phyloP scores from a whole-genome alignment of 2,797 vertebrate species.

The Chelon auratus region DNA sequence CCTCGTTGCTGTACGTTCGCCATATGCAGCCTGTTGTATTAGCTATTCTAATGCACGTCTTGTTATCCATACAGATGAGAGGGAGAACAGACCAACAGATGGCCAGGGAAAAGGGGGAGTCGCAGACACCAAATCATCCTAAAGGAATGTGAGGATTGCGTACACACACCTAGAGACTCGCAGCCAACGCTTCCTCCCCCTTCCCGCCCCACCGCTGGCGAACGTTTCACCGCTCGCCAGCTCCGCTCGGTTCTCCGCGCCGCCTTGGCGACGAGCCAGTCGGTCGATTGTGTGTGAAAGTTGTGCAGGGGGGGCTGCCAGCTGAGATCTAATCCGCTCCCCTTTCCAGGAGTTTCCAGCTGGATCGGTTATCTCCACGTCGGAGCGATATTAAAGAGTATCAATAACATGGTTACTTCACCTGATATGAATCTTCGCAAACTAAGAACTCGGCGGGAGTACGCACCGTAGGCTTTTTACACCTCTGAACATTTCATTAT shows the following conservation, averaged over 20 bases:
- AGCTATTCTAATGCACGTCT: constrained; percentile 76
- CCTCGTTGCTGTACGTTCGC: constrained; percentile 71
- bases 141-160: constrained; percentile 40
- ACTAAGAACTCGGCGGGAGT: neutral
- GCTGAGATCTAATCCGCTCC: constrained; percentile 54
- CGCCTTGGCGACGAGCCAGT: constrained; percentile 46
- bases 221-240: constrained; percentile 51
- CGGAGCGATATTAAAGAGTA: constrained; percentile 47
- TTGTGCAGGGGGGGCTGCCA: constrained; percentile 24
- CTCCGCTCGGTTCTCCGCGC: constrained; percentile 36
- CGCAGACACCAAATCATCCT: constrained; percentile 61
- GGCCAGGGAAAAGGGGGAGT: constrained; percentile 67
- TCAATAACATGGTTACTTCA: constrained; percentile 41
- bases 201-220: constrained; percentile 14
- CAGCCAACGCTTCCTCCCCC: constrained; percentile 15
- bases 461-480: constrained; percentile 24
- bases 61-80: constrained; percentile 80
- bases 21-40: constrained; percentile 74
- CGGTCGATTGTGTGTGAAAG: constrained; percentile 53
- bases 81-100: constrained; percentile 72
- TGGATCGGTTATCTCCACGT: constrained; percentile 41
- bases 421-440: constrained; percentile 37
- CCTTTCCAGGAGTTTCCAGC: constrained; percentile 36
- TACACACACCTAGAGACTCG: constrained; percentile 49
- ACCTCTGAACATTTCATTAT: constrained; percentile 29